Conservation (phyloP, 1,140 invertebrate genomes). For the Aphelinus atriplicis region DNA sequence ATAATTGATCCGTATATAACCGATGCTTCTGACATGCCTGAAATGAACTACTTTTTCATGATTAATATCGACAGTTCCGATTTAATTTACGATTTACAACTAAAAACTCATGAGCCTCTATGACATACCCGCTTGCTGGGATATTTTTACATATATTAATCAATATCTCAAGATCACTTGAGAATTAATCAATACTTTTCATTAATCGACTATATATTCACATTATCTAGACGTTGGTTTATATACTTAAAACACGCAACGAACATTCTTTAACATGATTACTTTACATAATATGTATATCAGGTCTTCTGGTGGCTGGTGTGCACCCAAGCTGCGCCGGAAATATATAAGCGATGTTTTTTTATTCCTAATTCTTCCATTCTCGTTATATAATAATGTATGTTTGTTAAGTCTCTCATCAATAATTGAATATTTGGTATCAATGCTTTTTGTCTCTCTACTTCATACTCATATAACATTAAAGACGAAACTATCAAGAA, state of each 20-base stretch:
- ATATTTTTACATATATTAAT: conserved; percentile 53
- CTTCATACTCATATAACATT: conserved; percentile 2
- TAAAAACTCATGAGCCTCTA: conserved; percentile 57
- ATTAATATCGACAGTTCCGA: conserved; percentile 25
- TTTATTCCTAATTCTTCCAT: conserved; percentile 10
- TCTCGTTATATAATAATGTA: conserved; percentile 28
- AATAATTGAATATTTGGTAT: conserved; percentile 24
- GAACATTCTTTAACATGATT: neutral
- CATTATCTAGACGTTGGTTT: conserved; percentile 1
- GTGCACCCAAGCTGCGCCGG: conserved; percentile 60
- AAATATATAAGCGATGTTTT: conserved; percentile 12
- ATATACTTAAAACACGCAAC: conserved; percentile 13
- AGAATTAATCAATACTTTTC: conserved; percentile 17
- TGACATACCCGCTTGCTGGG: conserved; percentile 63
- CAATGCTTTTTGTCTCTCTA: conserved; percentile 22
- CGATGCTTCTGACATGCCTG: conserved; percentile 59
- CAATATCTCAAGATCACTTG: conserved; percentile 36
- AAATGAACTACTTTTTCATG: conserved; percentile 52
- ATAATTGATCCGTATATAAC: conserved; percentile 31
- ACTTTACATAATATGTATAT: conserved; percentile 35
- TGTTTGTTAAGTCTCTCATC: conserved; percentile 21
- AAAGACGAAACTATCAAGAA: neutral
- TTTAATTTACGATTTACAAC: conserved; percentile 20
- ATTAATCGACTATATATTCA: conserved; percentile 21
- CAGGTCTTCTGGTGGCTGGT: conserved; percentile 61